A percentile compares a stretch with the other conserved stretches of the same genome.
Conservation (phyloP, 2,113 vertebrate genomes). For the Ivindomyrus marchei region DNA sequence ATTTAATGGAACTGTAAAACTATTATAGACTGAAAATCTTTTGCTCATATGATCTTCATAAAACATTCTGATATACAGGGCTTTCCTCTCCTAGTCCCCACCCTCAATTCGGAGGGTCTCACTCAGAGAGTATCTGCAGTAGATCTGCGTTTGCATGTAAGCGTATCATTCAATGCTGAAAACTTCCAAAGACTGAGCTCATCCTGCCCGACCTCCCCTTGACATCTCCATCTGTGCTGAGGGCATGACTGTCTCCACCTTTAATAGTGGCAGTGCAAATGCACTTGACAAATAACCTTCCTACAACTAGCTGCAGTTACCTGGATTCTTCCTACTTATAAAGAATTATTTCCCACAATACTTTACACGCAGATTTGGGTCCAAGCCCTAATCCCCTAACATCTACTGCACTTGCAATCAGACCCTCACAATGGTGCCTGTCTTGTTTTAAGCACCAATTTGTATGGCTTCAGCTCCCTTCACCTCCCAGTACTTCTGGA, state of each 20-base stretch:
- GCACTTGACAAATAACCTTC: background rate
- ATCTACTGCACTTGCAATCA: background rate
- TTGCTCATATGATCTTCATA: background rate
- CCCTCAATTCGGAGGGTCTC: background rate
- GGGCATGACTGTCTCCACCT: background rate
- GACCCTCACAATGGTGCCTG: background rate
- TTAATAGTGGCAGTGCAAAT: background rate
- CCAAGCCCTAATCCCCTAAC: background rate
- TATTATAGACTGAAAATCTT: background rate
- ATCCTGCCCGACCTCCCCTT: background rate
- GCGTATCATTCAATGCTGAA: background rate
- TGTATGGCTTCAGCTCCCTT: background rate
- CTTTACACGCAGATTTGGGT: background rate
- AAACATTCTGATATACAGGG: background rate
- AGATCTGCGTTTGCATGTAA: background rate
- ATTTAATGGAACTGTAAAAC: background rate
- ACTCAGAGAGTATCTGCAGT: background rate
- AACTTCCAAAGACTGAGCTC: background rate
- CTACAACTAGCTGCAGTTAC: background rate
- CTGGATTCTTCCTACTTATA: background rate
- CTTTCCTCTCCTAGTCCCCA: background rate
- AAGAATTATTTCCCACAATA: background rate
- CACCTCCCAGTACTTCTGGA: background rate
- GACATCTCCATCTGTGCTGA: background rate
- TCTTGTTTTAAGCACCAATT: background rate